These are phyloP conservation scores for Paramisgurnus dabryanus DNA, from an alignment of 2,113 vertebrate genomes.

Conservation along the genomic window DNA sequence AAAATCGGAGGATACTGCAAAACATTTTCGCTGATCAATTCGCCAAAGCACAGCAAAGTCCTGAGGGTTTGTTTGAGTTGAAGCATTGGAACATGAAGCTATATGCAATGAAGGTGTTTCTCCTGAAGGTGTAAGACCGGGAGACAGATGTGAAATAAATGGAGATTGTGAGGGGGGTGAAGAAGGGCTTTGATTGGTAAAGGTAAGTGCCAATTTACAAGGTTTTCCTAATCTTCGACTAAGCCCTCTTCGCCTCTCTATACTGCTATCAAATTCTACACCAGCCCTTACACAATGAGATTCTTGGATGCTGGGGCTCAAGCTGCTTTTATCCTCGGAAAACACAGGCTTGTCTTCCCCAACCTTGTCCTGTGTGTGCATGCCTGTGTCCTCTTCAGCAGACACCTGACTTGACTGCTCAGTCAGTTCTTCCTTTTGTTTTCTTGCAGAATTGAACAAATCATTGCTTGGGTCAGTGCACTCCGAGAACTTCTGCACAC, in stretches of 20 bases:
- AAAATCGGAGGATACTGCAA: slow-evolving; percentile 39
- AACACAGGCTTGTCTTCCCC: background rate
- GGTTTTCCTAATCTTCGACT: slow-evolving; percentile 72
- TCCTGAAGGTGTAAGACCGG: slow-evolving; percentile 29
- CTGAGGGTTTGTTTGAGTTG: slow-evolving; percentile 85
- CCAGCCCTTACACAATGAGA: slow-evolving; percentile 47
- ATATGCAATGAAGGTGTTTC: background rate
- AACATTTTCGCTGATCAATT: slow-evolving; percentile 73
- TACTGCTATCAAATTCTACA: slow-evolving; percentile 45
- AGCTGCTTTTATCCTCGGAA: slow-evolving; percentile 3
- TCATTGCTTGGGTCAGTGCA: slow-evolving; percentile 59
- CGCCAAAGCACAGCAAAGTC: slow-evolving; percentile 92
- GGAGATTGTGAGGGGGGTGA: slow-evolving; percentile 35
- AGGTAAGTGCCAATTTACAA: slow-evolving; percentile 83
- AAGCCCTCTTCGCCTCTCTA: slow-evolving; percentile 68
- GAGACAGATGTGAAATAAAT: slow-evolving; percentile 8
- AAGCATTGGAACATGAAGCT: slow-evolving; percentile 24
- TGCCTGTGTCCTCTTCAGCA: background rate
- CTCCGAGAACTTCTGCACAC: slow-evolving; percentile 67
- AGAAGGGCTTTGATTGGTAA: slow-evolving; percentile 71
- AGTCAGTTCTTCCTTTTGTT: background rate
- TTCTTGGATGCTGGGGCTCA: slow-evolving; percentile 18
- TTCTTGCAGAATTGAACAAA: slow-evolving; percentile 32
- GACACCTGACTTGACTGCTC: background rate
- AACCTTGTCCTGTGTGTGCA: background rate